Conservation (phyloP, 2,113 vertebrate genomes). For the Calidris pugnax region DNA sequence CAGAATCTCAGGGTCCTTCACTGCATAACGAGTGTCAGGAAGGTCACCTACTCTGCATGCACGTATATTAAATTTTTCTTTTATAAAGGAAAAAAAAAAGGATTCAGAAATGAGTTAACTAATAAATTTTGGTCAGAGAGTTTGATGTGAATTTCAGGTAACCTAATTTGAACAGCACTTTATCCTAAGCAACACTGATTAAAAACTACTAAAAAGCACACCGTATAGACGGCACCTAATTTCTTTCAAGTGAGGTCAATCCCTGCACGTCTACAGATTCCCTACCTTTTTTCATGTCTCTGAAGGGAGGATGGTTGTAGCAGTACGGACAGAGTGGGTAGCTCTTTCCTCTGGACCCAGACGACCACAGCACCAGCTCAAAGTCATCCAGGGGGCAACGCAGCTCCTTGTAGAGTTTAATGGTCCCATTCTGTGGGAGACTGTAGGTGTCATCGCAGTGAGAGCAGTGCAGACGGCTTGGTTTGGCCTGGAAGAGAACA, state of each 20-base stretch:
- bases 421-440: conserved; percentile 93
- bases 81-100: background rate
- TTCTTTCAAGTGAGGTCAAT: background rate
- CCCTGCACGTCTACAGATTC: background rate
- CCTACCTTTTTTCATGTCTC: conserved; percentile 98
- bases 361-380: conserved; percentile 95
- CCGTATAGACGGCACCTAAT: background rate
- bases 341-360: conserved; percentile 92
- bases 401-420: conserved; percentile 97
- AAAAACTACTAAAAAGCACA: background rate
- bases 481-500: conserved; percentile 84
- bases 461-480: conserved; percentile 94
- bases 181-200: background rate
- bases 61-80: background rate
- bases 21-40: background rate
- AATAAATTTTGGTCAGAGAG: background rate
- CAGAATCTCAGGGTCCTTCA: background rate
- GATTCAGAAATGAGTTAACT: background rate
- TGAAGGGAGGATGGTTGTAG: conserved; percentile 93
- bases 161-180: background rate
- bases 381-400: conserved; percentile 96
- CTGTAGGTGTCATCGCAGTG: conserved; percentile 98
- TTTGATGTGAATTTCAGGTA: background rate
- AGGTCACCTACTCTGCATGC: background rate
- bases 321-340: conserved; percentile 97